phyloP scores from a whole-genome alignment of 2,797 vertebrate species.

The Gallinago solitaria region DNA sequence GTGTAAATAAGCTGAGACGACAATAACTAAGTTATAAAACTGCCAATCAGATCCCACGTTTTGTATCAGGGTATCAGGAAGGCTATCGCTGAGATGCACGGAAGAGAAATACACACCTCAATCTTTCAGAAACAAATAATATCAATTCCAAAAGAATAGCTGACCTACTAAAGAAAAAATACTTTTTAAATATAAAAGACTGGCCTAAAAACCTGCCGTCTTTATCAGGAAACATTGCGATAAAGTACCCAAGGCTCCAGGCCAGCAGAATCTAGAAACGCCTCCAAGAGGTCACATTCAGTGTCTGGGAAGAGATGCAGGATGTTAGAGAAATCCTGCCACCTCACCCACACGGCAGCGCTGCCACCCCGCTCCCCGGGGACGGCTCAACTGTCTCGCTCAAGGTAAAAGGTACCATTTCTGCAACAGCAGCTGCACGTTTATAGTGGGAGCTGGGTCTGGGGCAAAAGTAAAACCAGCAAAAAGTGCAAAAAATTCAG shows the following conservation, averaged over 20 bases:
- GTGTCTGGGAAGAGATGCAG: not conserved
- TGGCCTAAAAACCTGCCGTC: not conserved
- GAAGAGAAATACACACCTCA: not conserved
- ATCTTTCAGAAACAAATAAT: not conserved
- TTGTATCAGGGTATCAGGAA: not conserved
- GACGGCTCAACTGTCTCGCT: not conserved
- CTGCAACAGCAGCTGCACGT: not conserved
- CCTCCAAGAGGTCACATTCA: not conserved
- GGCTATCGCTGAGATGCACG: not conserved
- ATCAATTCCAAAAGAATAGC: not conserved
- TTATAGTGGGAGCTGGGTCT: not conserved
- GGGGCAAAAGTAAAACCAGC: not conserved
- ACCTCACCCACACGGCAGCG: not conserved
- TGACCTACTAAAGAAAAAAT: not conserved
- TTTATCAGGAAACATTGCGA: not conserved
- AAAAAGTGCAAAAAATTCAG: not conserved
- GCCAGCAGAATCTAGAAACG: not conserved
- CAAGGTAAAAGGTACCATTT: not conserved
- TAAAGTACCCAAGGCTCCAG: not conserved
- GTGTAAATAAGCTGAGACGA: not conserved
- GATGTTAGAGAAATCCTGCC: not conserved
- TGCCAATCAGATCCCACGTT: not conserved
- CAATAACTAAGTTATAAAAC: constrained; percentile 19
- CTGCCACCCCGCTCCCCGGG: not conserved
- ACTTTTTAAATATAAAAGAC: not conserved